Evolutionary conservation across 2,113 vertebrate species (phyloP).

Genomic region (Crotalus viridis): DNA sequence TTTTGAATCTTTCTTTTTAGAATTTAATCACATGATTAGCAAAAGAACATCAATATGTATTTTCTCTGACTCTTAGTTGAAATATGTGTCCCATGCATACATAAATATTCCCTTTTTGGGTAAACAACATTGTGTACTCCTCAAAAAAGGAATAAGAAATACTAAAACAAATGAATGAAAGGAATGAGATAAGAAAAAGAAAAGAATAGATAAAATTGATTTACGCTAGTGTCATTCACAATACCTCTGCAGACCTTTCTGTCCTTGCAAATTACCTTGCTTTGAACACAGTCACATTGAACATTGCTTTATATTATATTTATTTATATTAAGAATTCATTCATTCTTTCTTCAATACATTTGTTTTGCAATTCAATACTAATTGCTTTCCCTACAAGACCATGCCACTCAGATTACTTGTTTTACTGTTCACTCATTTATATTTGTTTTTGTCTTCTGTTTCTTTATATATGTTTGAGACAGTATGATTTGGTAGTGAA

Average conservation of each 20-base stretch:
- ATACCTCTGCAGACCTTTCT: background rate
- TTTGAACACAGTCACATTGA: background rate
- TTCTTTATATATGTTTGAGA: background rate
- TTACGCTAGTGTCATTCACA: background rate
- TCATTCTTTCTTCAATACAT: background rate
- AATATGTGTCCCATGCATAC: background rate
- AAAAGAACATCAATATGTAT: slow-evolving; percentile 36
- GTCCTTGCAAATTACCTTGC: background rate
- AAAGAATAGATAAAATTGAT: background rate
- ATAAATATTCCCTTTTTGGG: background rate
- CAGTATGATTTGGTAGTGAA: background rate
- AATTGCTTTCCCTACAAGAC: background rate
- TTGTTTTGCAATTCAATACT: background rate
- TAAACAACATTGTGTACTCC: background rate
- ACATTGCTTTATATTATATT: background rate
- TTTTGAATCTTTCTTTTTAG: slow-evolving; percentile 45
- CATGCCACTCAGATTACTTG: background rate
- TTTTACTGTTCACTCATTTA: background rate
- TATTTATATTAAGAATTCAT: background rate
- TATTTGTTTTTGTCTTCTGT: no score
- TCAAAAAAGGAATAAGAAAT: background rate
- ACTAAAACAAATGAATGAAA: slow-evolving; percentile 23
- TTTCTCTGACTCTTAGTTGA: slow-evolving; percentile 24
- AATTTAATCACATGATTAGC: slow-evolving; percentile 56
- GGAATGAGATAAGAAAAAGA: slow-evolving; percentile 31